A percentile compares a stretch with the other conserved stretches of the same genome.
Evolutionary conservation across 2,797 vertebrate species (phyloP).

Genomic region (Sebastes kiyomatsui): DNA sequence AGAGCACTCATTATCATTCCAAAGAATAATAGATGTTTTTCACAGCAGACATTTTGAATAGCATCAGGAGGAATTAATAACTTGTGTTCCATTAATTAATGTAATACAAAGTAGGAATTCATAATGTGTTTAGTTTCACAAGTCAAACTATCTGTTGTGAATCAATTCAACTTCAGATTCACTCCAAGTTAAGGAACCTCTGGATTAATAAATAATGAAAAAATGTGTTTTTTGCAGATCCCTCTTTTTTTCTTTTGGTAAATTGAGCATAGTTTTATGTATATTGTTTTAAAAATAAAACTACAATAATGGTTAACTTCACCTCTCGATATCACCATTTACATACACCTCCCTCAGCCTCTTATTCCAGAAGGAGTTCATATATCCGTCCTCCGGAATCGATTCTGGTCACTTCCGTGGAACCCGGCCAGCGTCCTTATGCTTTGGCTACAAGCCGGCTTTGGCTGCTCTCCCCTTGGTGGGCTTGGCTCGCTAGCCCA

Average conservation of each 20-base stretch:
- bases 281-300: background rate
- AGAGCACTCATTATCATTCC: background rate
- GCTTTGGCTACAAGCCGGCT: conserved; percentile 11
- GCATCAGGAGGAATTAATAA: background rate
- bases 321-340: background rate
- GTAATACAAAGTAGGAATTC: background rate
- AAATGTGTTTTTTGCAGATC: background rate
- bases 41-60: background rate
- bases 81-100: background rate
- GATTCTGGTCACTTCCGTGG: conserved; percentile 38
- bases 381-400: conserved; percentile 21
- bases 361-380: conserved; percentile 10
- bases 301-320: background rate
- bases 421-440: conserved; percentile 23
- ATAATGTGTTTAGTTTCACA: background rate
- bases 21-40: background rate
- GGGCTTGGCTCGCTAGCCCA: conserved; percentile 31
- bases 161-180: background rate
- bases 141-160: background rate
- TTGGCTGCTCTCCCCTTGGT: conserved; percentile 45
- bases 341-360: background rate
- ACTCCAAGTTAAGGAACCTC: background rate
- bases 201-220: background rate
- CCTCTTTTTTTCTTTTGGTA: background rate
- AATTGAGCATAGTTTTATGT: background rate